Evolutionary conservation across 2,888 invertebrate species (phyloP).

Genomic region (Trichogramma dendrolimi): DNA sequence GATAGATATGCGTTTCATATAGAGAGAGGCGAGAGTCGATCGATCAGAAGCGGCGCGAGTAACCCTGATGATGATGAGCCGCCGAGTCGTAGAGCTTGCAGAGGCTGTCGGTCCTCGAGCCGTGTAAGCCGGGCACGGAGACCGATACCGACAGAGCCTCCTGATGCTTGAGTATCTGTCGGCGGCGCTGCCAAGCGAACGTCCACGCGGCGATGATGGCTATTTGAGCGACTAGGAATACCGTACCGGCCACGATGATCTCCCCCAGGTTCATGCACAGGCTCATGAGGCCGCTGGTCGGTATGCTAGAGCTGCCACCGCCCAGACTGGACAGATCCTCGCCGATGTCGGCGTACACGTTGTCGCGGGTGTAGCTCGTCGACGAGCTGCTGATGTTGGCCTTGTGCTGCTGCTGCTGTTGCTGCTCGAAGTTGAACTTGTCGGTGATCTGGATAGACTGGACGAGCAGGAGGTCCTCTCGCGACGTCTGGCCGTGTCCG

Average conservation of each 20-base stretch:
- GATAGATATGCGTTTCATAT: too few relatives aligned
- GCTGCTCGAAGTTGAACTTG: slow-evolving; percentile 77
- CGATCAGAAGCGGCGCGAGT: slow-evolving; percentile 66
- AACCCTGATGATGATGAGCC: slow-evolving; percentile 53
- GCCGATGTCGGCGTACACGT: background rate
- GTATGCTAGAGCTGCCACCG: slow-evolving; percentile 46
- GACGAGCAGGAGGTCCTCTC: slow-evolving; percentile 81
- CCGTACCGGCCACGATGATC: slow-evolving; percentile 77
- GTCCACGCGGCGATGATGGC: slow-evolving; percentile 85
- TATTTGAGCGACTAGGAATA: slow-evolving; percentile 82
- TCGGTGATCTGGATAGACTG: slow-evolving; percentile 90
- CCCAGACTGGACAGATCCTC: background rate
- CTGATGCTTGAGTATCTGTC: slow-evolving; percentile 61
- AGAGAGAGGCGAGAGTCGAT: too few relatives aligned
- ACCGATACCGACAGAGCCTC: slow-evolving; percentile 61
- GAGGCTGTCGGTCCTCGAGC: slow-evolving; percentile 69
- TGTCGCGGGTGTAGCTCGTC: slow-evolving; percentile 2
- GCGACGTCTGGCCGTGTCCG: slow-evolving; percentile 57
- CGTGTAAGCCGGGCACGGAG: slow-evolving; percentile 60
- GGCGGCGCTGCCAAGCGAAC: slow-evolving; percentile 79
- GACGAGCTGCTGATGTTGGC: slow-evolving; percentile 5
- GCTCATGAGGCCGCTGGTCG: slow-evolving; percentile 43
- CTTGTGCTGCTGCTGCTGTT: background rate
- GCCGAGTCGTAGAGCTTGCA: slow-evolving; percentile 81
- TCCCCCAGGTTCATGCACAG: slow-evolving; percentile 76